Conservation (phyloP, 2,113 vertebrate genomes). For the Microtus pennsylvanicus region DNA sequence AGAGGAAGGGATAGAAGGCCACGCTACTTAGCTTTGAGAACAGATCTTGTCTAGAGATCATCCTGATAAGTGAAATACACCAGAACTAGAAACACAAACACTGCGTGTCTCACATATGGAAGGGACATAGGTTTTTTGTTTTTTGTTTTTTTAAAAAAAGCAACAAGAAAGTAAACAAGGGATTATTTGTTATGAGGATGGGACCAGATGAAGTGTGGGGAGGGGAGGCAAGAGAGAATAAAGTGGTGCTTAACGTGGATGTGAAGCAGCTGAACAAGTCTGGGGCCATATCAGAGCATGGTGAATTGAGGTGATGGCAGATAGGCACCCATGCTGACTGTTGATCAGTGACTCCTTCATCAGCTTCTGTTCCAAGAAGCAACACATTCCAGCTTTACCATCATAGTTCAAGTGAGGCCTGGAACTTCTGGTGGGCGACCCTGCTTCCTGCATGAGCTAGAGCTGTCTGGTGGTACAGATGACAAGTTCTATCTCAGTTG, state of each 20-base stretch:
- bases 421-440: conserved; percentile 91
- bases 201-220: background rate
- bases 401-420: conserved; percentile 87
- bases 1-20: background rate
- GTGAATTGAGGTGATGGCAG: background rate
- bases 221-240: background rate
- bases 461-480: conserved; percentile 86
- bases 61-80: background rate
- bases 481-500: background rate
- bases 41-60: background rate
- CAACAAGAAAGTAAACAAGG: background rate
- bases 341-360: background rate
- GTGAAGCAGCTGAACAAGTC: background rate
- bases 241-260: background rate
- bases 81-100: background rate
- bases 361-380: background rate
- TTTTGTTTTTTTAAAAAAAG: background rate
- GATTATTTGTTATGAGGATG: background rate
- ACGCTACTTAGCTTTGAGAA: background rate
- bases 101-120: background rate
- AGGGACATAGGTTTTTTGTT: background rate
- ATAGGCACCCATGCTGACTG: background rate
- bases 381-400: background rate
- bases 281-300: background rate
- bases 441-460: conserved; percentile 87